Conservation (phyloP, 2,113 vertebrate genomes). For the Pituophis catenifer region DNA sequence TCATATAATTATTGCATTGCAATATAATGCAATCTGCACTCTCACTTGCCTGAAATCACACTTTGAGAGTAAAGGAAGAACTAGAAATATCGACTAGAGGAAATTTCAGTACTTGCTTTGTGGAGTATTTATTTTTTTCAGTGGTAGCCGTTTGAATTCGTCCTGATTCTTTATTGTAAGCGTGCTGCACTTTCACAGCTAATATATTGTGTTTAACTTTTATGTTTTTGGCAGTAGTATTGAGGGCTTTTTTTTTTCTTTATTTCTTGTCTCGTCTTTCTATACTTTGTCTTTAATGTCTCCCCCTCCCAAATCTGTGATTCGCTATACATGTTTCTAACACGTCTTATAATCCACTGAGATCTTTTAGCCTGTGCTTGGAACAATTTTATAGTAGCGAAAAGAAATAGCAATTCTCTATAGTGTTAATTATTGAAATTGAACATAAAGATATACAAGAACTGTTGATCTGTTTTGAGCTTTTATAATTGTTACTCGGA, state of each 20-base stretch:
- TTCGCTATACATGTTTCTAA: neutral
- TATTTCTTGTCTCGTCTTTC: neutral
- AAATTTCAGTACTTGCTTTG: neutral
- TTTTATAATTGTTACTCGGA: constrained; percentile 30
- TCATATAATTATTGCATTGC: neutral
- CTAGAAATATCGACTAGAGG: neutral
- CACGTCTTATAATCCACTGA: constrained; percentile 38
- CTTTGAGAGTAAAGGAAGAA: neutral
- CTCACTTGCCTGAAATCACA: constrained; percentile 1
- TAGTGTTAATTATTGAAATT: constrained; percentile 31
- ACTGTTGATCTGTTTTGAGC: neutral
- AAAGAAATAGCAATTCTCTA: neutral
- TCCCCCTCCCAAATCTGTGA: neutral
- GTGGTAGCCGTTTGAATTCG: neutral
- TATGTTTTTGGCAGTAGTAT: constrained; percentile 23
- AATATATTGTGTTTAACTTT: constrained; percentile 12
- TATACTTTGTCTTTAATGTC: neutral
- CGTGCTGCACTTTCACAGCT: constrained; percentile 20
- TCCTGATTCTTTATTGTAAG: constrained; percentile 45
- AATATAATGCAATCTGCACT: neutral
- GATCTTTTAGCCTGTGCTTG: constrained; percentile 24
- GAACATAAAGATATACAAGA: neutral
- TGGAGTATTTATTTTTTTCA: constrained; percentile 9
- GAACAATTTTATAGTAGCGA: constrained; percentile 8
- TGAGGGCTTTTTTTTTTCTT: neutral